Evolutionary conservation across 2,888 invertebrate genomes (phyloP).

Genomic region (Alsophila aescularia): DNA sequence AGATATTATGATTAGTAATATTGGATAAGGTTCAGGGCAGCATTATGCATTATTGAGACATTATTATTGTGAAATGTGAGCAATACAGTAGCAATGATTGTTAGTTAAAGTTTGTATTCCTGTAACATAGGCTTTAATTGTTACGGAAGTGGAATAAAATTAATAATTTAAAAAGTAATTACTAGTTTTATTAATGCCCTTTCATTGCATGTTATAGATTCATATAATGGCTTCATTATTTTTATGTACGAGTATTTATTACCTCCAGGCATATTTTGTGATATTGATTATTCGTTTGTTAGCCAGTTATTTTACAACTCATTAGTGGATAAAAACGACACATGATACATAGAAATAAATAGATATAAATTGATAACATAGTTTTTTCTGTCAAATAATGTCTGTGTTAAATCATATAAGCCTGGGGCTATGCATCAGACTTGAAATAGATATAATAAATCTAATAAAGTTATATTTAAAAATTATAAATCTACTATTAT

Average conservation of each 20-base stretch:
- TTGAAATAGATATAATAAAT: too few species aligned
- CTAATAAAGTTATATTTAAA: too few species aligned
- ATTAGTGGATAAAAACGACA: slow-evolving; percentile 5
- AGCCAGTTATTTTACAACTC: slow-evolving; percentile 9
- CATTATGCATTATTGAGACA: neutral
- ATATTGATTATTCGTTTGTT: slow-evolving; percentile 1
- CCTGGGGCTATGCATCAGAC: too few species aligned
- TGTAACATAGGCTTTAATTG: neutral
- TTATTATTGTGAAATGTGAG: neutral
- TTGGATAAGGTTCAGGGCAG: too few species aligned
- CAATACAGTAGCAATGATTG: neutral
- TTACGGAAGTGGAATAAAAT: slow-evolving; percentile 1
- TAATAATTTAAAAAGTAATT: neutral
- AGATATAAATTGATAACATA: neutral
- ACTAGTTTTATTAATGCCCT: slow-evolving; percentile 5
- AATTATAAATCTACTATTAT: too few species aligned
- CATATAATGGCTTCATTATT: slow-evolving; percentile 7
- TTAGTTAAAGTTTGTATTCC: neutral
- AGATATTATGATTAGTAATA: too few species aligned
- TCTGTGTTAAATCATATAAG: neutral
- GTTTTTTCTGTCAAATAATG: neutral
- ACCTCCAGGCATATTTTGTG: neutral
- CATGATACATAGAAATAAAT: neutral
- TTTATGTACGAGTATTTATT: neutral
- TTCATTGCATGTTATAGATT: slow-evolving; percentile 1